Base-by-base conservation (phyloP, 2,888 invertebrate genomes). In the Matsumyia berberina region DNA sequence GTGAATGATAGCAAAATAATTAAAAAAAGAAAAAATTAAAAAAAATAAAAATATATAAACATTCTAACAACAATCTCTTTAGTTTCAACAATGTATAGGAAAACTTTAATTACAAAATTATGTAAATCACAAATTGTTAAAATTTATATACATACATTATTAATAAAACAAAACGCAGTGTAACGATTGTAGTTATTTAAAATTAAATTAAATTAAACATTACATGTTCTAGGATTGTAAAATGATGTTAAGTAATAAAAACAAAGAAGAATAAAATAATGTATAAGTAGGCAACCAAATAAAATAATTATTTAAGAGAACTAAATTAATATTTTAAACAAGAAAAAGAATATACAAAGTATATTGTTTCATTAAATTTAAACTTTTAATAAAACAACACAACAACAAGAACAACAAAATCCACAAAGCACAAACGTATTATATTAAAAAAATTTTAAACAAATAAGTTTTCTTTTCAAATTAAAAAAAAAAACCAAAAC, bases 391-490 rank as follows among this genome's bases (percentile, higher is more conserved):
- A 35, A 70, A 77, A 82, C 24, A 19, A 42, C 31, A 51, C 24
- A 74, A 53, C 44, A 76, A 24, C 51, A 49, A 76, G 19, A 57
- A 76, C 51, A 67, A 58, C 8, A 53, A 73, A 73, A 73, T 73
- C 53, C 79, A 83, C 83, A 83, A 83, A 83, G 83, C 83, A 83
- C 83, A 83, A 83, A 83, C 79, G 73, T 83, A 83, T 79, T 83
- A 78, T 78, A 69, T 60, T n/a, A n/a, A n/a, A 76, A 37, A 60
- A 37, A 77, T 62, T 66, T 37, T 77, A 62, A 69, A 37, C 31
- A 24, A 49, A 69, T 83, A 83, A 79, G 83, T 83, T 83, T 83
- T 78, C 73, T 78, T 78, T 67, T 44, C 29, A 58, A 77, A 24
- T 51, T 64, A 44, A 64, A 35, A 62, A 11, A 35, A 69, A 69